Base-by-base conservation (phyloP, 2,888 invertebrate species). In the Ectemnius continuus region DNA sequence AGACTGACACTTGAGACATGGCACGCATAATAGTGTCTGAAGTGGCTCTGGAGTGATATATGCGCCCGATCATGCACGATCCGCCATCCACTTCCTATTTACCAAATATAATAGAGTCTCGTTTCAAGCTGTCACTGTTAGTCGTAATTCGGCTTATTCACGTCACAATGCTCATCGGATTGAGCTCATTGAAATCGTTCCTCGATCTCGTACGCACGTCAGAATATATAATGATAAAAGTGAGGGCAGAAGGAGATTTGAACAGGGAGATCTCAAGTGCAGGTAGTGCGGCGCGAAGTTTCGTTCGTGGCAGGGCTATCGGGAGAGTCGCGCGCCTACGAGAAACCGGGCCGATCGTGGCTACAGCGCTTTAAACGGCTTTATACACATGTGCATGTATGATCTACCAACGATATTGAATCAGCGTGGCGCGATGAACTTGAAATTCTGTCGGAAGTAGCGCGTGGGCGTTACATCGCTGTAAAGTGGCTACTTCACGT, bases 401-500 rank as follows among this genome's bases (percentile, higher is more conserved):
- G 82, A 81, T 80, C 80, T 81, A 81, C 72, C 72, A 58, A 13
- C 64, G 57, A 48, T 46, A 67, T 60, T 63, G 60, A 63, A 57
- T 59, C 48, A 66, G 46, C 65, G 20, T 46, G 60, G 56, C 65
- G 52, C 71, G 68, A 70, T 71, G 80, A 82, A 81, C 81, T 81
- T 82, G 80, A 80, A 82, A 75, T 78, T 81, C 78, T 68, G 75
- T 62, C 72, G 73, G 75, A 80, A 78, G 75, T 61, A 67, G 0
- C 56, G 80, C 78, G 83, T 82, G 62, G 82, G 81, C 68, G 80
- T 18, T 8, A 16, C 58, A 56, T 56, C 61, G 45, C 59, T 70
- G 65, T 78, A 66, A 75, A 81, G 73, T 68, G 78, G 80, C 82
- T 80, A 80, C 81, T 82, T 82, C 80, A 61, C 61, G 75, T 78